phyloP scores from a whole-genome alignment of 2,888 invertebrate species.

The Axea sp. region DNA sequence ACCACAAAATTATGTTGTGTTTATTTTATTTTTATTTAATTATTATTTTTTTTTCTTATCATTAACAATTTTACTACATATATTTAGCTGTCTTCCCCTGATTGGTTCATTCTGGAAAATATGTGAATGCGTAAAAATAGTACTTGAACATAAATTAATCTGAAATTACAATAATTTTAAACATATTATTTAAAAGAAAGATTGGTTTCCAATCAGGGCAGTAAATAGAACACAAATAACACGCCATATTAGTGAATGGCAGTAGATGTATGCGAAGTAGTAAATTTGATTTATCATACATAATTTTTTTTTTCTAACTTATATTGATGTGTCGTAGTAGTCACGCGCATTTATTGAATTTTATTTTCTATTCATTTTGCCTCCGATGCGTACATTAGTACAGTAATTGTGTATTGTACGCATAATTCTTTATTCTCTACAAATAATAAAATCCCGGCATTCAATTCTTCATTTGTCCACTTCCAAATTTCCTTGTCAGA shows the following conservation, averaged over 20 bases:
- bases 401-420: constrained; percentile 51
- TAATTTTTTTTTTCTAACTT: constrained; percentile 63
- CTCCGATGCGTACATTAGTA: constrained; percentile 40
- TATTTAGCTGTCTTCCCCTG: constrained; percentile 65
- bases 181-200: too few relatives aligned
- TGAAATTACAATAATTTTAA: too few relatives aligned
- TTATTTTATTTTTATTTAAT: constrained; percentile 64
- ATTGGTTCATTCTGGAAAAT: too few relatives aligned
- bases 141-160: too few relatives aligned
- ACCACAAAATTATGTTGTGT: constrained; percentile 67
- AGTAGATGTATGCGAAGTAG: constrained; percentile 67
- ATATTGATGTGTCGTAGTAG: constrained; percentile 63
- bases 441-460: constrained; percentile 23
- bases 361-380: constrained; percentile 38
- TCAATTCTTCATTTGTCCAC: constrained; percentile 39
- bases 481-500: constrained; percentile 6
- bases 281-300: constrained; percentile 41
- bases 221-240: constrained; percentile 46
- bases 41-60: constrained; percentile 14
- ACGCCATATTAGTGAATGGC: constrained; percentile 65
- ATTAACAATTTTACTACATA: constrained; percentile 63
- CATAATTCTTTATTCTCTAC: constrained; percentile 24
- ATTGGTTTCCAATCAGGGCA: constrained; percentile 44
- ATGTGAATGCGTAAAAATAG: too few relatives aligned
- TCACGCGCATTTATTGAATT: constrained; percentile 55